phyloP scores from a whole-genome alignment of 64 coral and sea anemone genomes.

The Porites australiensis region DNA sequence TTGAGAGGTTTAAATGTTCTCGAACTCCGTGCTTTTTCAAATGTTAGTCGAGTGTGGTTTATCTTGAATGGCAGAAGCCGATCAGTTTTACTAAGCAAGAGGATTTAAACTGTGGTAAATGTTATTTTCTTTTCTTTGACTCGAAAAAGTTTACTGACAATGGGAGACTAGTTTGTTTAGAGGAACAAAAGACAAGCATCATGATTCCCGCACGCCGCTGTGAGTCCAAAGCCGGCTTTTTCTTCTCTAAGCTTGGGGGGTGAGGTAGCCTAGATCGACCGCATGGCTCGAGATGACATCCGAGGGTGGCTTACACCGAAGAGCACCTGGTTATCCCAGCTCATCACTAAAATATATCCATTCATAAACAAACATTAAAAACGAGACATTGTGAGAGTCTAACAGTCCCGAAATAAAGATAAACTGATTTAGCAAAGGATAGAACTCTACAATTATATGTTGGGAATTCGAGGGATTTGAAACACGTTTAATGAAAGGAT shows the following conservation, averaged over 20 bases:
- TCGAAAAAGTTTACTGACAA: conserved; percentile 47
- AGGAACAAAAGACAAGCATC: conserved; percentile 26
- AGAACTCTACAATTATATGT: not conserved
- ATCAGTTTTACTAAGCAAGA: conserved; percentile 26
- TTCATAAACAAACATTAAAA: not conserved
- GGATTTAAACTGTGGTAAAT: conserved; percentile 47
- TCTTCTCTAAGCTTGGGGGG: conserved; percentile 5
- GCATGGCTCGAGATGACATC: conserved; percentile 20
- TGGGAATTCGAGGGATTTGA: not conserved
- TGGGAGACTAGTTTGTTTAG: conserved; percentile 14
- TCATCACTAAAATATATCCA: not conserved
- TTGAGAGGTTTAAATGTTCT: too few species aligned
- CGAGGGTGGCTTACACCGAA: not conserved
- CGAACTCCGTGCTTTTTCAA: not conserved
- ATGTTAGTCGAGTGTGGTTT: not conserved
- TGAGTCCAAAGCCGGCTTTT: conserved; percentile 1
- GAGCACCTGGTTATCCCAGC: not conserved
- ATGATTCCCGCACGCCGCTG: conserved; percentile 27
- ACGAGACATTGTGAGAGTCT: not conserved
- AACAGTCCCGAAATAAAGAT: not conserved
- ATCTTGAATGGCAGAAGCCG: not conserved
- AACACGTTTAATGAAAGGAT: not conserved
- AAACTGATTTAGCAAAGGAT: not conserved
- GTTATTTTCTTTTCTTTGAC: conserved; percentile 45
- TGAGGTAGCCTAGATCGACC: not conserved